Percentiles rank a stretch among this genome's conserved stretches.
Conservation (phyloP, 2,113 vertebrate genomes). For the Heterotis niloticus region DNA sequence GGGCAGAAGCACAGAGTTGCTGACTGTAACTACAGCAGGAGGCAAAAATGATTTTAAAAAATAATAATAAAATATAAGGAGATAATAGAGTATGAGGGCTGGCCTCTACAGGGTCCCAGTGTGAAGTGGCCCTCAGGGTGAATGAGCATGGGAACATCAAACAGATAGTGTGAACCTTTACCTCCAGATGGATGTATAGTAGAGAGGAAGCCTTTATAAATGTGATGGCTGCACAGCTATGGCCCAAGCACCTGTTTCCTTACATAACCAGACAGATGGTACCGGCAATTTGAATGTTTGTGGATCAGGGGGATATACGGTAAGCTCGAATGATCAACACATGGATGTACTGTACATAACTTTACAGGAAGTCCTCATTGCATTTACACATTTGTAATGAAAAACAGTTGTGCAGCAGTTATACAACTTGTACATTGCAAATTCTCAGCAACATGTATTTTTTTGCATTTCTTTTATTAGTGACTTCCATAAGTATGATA, state of each 20-base stretch:
- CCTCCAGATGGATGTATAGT: background rate
- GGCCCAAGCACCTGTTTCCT: conserved; percentile 54
- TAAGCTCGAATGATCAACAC: background rate
- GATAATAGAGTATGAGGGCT: too few species aligned
- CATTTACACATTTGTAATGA: too few species aligned
- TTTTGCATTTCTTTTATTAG: too few species aligned
- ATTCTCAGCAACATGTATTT: too few species aligned
- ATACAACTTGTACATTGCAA: too few species aligned
- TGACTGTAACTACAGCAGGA: too few species aligned
- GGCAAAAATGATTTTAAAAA: too few species aligned
- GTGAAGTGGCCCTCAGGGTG: background rate
- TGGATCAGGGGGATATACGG: conserved; percentile 29
- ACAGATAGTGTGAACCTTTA: background rate
- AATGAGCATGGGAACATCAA: too few species aligned
- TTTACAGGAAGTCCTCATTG: background rate
- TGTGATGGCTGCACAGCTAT: conserved; percentile 21
- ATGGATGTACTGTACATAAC: background rate
- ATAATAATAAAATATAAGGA: too few species aligned
- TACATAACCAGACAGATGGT: conserved; percentile 57
- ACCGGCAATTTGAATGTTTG: conserved; percentile 26
- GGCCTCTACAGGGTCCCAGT: background rate
- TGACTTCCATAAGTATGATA: too few species aligned
- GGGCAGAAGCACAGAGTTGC: too few species aligned
- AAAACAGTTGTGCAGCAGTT: too few species aligned
- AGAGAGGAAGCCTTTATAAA: conserved; percentile 32